A percentile compares a stretch with the other conserved stretches of the same genome.
Conservation (phyloP, 1,140 invertebrate genomes). For the Laodelphax striatellus region DNA sequence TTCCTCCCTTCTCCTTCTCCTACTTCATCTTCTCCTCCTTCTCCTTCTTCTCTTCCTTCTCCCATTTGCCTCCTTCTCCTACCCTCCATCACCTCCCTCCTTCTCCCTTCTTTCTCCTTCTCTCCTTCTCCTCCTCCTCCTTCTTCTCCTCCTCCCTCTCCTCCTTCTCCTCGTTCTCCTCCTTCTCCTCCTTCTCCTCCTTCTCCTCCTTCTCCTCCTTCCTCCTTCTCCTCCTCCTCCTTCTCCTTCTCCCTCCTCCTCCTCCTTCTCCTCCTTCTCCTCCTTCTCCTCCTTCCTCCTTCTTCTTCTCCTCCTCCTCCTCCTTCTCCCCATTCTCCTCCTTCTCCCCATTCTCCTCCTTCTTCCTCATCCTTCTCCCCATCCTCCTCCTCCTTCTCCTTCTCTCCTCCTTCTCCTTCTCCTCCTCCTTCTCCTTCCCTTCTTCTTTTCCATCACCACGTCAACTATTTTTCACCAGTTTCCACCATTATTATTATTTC, state of each 20-base stretch:
- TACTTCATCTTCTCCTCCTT: too few relatives aligned
- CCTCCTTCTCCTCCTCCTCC: not conserved
- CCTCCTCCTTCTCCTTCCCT: conserved; percentile 2
- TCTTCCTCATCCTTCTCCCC: not conserved
- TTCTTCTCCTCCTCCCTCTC: conserved; percentile 4
- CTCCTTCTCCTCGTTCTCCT: not conserved
- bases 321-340: not conserved
- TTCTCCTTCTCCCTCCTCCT: not conserved
- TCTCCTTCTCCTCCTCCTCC: not conserved
- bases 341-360: not conserved
- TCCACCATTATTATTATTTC: not conserved
- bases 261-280: not conserved
- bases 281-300: conserved; percentile 1
- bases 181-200: not conserved
- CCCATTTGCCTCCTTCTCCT: not conserved
- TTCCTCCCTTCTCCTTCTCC: too few relatives aligned
- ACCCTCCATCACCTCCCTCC: not conserved
- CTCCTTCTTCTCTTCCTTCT: not conserved
- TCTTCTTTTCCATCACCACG: too few relatives aligned
- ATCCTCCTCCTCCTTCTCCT: not conserved
- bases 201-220: not conserved
- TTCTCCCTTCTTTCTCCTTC: not conserved
- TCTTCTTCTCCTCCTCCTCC: not conserved
- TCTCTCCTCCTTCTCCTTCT: not conserved
- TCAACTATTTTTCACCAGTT: too few relatives aligned